A percentile compares a stretch with the other conserved stretches of the same genome.
Conservation (phyloP, 2,888 invertebrate species). For the Hirtodrosophila alboralis region DNA sequence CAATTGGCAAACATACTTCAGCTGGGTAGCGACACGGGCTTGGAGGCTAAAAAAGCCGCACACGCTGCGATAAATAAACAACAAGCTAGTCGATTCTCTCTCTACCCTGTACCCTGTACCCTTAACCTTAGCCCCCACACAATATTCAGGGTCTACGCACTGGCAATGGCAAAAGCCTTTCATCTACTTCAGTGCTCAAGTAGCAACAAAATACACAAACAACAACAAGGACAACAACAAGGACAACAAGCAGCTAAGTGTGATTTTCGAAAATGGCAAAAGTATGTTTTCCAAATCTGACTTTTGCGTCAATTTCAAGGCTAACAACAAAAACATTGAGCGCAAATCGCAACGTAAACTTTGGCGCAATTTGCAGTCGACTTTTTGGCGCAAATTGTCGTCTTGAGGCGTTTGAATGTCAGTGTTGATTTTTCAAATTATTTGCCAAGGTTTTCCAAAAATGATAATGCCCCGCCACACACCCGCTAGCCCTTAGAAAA, state of each 20-base stretch:
- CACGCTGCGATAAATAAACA: constrained; percentile 73
- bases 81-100: constrained; percentile 31
- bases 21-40: constrained; percentile 56
- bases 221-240: constrained; percentile 43
- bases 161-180: constrained; percentile 62
- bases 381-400: constrained; percentile 59
- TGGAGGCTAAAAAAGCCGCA: constrained; percentile 61
- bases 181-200: constrained; percentile 74
- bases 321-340: constrained; percentile 33
- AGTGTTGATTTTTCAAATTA: constrained; percentile 81
- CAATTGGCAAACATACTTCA: constrained; percentile 78
- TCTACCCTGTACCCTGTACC: constrained; percentile 3
- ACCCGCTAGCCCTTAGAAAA: too few relatives aligned
- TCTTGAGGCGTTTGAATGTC: constrained; percentile 59
- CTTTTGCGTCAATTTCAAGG: constrained; percentile 68
- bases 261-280: constrained; percentile 81
- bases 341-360: constrained; percentile 44
- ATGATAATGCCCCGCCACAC: too few relatives aligned
- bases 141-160: constrained; percentile 48
- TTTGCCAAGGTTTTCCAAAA: constrained; percentile 72
- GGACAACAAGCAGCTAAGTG: constrained; percentile 53
- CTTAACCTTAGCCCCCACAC: neutral
- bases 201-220: constrained; percentile 67
- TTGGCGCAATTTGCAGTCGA: constrained; percentile 53
- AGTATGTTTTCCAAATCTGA: constrained; percentile 78